Percentiles rank a stretch among this genome's conserved stretches.
These are phyloP conservation scores for Andrena praecox DNA, from an alignment of 2,888 invertebrate genomes.

Conservation along the genomic window DNA sequence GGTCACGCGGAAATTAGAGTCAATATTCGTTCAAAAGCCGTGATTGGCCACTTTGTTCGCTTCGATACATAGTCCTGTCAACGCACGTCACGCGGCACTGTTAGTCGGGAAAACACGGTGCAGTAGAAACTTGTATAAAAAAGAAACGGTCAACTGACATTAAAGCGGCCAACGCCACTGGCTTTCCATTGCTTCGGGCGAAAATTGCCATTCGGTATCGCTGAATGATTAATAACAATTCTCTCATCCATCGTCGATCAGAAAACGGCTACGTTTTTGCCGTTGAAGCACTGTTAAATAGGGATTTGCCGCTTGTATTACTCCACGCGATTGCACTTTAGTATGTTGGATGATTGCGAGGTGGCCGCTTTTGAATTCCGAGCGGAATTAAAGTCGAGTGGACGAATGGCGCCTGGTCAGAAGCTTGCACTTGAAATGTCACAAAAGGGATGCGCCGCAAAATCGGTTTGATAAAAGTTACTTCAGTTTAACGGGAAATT, in stretches of 20 bases:
- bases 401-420: background rate
- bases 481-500: background rate
- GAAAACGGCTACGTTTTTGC: background rate
- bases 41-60: background rate
- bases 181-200: background rate
- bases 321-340: background rate
- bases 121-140: background rate
- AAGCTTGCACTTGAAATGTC: slow-evolving; percentile 1
- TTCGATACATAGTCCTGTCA: background rate
- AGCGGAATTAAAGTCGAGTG: background rate
- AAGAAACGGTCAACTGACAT: background rate
- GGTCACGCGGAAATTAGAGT: background rate
- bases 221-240: background rate
- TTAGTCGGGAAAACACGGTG: background rate
- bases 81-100: background rate
- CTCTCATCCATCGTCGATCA: background rate
- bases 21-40: slow-evolving; percentile 16
- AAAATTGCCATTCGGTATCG: slow-evolving; percentile 4
- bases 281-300: too few relatives aligned
- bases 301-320: background rate
- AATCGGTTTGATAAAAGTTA: slow-evolving; percentile 27
- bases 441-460: background rate
- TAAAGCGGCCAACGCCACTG: slow-evolving; percentile 4
- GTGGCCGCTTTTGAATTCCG: background rate
- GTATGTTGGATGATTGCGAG: too few relatives aligned